phyloP scores from a whole-genome alignment of 2,797 vertebrate species.

The Carduelis carduelis region DNA sequence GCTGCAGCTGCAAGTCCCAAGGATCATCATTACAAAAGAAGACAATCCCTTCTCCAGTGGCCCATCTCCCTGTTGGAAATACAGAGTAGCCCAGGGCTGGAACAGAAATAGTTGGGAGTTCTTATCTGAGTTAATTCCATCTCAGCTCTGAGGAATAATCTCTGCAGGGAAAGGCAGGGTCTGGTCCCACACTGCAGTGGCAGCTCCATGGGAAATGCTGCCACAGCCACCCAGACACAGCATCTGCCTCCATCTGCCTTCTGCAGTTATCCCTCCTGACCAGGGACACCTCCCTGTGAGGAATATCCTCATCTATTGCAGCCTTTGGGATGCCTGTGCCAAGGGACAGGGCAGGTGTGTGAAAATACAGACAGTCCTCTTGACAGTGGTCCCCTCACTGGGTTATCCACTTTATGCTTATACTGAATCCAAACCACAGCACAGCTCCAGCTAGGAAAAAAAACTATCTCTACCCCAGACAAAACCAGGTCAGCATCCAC shows the following conservation, averaged over 20 bases:
- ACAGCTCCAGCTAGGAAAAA: not conserved
- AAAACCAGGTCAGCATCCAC: not conserved
- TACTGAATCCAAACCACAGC: not conserved
- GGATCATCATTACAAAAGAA: not conserved
- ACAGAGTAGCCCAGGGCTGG: not conserved
- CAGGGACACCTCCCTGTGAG: not conserved
- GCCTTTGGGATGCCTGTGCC: not conserved
- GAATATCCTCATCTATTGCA: not conserved
- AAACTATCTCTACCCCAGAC: not conserved
- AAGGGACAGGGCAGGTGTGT: not conserved
- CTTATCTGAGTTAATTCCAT: not conserved
- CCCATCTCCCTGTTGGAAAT: not conserved
- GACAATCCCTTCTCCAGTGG: not conserved
- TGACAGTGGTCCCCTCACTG: not conserved
- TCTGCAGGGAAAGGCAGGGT: not conserved
- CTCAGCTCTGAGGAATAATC: not conserved
- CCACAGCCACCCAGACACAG: not conserved
- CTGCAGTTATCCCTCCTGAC: not conserved
- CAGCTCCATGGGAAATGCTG: not conserved
- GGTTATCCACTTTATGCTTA: not conserved
- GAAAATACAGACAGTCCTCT: not conserved
- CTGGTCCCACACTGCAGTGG: not conserved
- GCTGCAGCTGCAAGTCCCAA: not conserved
- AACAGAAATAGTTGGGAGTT: not conserved
- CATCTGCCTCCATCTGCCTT: not conserved